Percentiles rank a stretch among this genome's conserved stretches.
Conservation (phyloP, 2,797 vertebrate genomes). For the Erpetoichthys calabaricus region DNA sequence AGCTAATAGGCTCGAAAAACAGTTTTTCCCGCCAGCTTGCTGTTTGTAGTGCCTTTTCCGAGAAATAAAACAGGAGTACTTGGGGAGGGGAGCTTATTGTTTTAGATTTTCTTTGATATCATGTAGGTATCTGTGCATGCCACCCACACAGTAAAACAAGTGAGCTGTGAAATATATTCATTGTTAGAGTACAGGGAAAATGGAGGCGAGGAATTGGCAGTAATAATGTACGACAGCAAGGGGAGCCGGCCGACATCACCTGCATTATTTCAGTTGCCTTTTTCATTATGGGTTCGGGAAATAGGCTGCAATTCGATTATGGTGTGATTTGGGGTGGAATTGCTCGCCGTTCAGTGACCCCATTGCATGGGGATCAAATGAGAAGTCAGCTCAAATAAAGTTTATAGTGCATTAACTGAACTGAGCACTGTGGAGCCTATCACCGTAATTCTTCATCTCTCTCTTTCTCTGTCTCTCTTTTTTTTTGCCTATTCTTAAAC, state of each 20-base stretch:
- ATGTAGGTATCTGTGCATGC: conserved; percentile 63
- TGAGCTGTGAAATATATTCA: conserved; percentile 86
- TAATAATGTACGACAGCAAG: conserved; percentile 73
- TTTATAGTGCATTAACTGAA: conserved; percentile 70
- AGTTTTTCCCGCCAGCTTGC: conserved; percentile 34
- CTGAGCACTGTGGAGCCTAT: conserved; percentile 43
- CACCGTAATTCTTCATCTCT: conserved; percentile 42
- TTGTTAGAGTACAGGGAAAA: conserved; percentile 68
- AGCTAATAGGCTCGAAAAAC: conserved; percentile 31
- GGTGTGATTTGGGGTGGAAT: conserved; percentile 67
- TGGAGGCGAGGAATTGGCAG: conserved; percentile 68
- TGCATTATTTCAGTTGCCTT: conserved; percentile 72
- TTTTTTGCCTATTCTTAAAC: conserved; percentile 35
- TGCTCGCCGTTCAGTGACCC: conserved; percentile 64
- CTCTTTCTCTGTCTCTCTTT: conserved; percentile 15
- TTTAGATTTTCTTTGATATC: conserved; percentile 67
- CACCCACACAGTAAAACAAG: conserved; percentile 74
- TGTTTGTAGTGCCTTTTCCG: conserved; percentile 35
- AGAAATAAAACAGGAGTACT: conserved; percentile 26
- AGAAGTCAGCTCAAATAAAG: conserved; percentile 78
- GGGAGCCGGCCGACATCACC: conserved; percentile 65
- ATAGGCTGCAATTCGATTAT: conserved; percentile 74
- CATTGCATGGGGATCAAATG: conserved; percentile 60
- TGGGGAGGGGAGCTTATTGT: conserved; percentile 34
- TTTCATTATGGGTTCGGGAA: conserved; percentile 73